Evolutionary conservation across 2,797 vertebrate genomes (phyloP), one percentile per base, ranked within the genome.

Genomic region (Spatula versicolor): DNA sequence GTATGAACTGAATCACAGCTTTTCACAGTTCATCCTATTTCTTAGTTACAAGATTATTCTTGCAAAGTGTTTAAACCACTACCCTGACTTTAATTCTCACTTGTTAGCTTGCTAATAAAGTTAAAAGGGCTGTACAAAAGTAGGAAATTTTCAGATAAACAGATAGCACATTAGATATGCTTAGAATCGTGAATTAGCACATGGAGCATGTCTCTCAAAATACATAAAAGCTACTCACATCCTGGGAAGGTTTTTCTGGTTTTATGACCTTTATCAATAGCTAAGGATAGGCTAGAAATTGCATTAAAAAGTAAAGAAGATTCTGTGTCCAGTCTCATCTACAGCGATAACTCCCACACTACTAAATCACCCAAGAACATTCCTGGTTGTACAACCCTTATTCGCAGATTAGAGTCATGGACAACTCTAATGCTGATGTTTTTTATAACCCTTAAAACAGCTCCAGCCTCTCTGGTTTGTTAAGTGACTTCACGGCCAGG

Each of bases 71-170:
- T 88, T 7, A 28, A 71, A 83, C 59, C 37, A 43, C 64, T 63
- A 35, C 55, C n/a, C 35, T 72, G 76, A 71, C 43, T 82, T 94
- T 59, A 84, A 45, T 84, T 83, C 63, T 83, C 52, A 50, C 33
- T 85, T 88, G 33, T 67, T 77, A 52, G 62, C 6, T 54, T 68
- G 35, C 25, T 63, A 91, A 88, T 81, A 80, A 92, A 95, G 83
- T 52, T 30, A 54, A 73, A 86, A 91, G 45, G 45, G 74, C 22
- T 54, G 59, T 52, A 58, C 13, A 84, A 66, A 96, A 96, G 68
- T 45, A 81, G 67, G 72, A 78, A 92, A 86, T 46, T 8, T 13
- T 46, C 41, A 71, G n/a, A 54, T 75, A 48, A 78, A 68, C 23
- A 88, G 50, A 75, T 1, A 83, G 67, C 45, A 72, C 22, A 41